Percentiles rank a stretch among this genome's conserved stretches.
These are phyloP conservation scores for Netelia melanura DNA, from an alignment of 2,888 invertebrate species.

Conservation along the genomic window DNA sequence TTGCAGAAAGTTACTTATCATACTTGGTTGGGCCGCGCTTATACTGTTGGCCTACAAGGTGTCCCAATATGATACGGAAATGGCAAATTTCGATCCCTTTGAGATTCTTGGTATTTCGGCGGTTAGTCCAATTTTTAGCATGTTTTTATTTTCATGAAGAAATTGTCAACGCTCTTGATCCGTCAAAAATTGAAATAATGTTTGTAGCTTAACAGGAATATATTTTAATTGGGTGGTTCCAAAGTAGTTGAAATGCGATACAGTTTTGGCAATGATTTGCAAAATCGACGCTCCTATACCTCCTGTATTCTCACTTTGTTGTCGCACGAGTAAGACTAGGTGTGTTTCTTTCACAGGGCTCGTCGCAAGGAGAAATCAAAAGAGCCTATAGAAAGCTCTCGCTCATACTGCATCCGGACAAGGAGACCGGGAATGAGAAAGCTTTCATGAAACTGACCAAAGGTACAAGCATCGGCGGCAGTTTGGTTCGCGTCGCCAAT, in stretches of 20 bases:
- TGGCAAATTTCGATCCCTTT: constrained; percentile 99
- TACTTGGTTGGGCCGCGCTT: constrained; percentile 93
- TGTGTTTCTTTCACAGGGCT: constrained; percentile 87
- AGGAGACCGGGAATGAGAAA: constrained; percentile 98
- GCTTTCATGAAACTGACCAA: constrained; percentile 99
- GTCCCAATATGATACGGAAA: constrained; percentile 98
- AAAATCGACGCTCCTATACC: no score
- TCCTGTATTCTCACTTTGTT: not conserved
- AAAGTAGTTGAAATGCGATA: not conserved
- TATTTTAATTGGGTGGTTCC: no score
- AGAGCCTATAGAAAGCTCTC: constrained; percentile 98
- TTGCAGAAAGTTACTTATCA: constrained; percentile 91
- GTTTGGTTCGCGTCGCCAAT: not conserved
- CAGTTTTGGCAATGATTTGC: no score
- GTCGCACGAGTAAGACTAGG: not conserved
- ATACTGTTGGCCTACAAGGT: constrained; percentile 95
- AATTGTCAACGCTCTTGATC: no score
- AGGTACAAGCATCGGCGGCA: constrained; percentile 86
- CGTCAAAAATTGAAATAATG: no score
- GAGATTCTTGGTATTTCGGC: constrained; percentile 96
- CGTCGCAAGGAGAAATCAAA: constrained; percentile 95
- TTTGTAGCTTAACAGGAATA: no score
- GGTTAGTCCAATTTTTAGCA: constrained; percentile 84
- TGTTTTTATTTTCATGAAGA: no score
- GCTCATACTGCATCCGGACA: constrained; percentile 98